A percentile compares a stretch with the other conserved stretches of the same genome.
Evolutionary conservation across 2,888 invertebrate species (phyloP).

Genomic region (Macrophya alboannulata): DNA sequence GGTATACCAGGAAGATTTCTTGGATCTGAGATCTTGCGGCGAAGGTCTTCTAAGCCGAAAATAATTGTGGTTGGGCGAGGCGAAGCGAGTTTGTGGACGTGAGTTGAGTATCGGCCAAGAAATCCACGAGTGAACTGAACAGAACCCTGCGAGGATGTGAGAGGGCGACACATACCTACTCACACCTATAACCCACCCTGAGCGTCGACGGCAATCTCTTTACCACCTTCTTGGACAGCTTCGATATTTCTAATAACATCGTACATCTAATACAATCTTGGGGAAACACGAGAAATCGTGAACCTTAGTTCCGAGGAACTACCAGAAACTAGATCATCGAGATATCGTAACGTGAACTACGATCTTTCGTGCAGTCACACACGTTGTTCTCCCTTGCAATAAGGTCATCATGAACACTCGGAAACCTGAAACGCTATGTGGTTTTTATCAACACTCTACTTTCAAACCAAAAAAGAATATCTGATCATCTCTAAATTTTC

Average conservation of each 20-base stretch:
- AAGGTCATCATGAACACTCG: not conserved
- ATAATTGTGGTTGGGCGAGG: slow-evolving; percentile 71
- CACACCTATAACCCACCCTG: slow-evolving; percentile 10
- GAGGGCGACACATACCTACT: slow-evolving; percentile 29
- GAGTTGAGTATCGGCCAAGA: slow-evolving; percentile 73
- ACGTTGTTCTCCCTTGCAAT: not conserved
- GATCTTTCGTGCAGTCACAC: not conserved
- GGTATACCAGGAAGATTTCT: slow-evolving; percentile 47
- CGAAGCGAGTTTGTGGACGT: slow-evolving; percentile 63
- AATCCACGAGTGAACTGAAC: slow-evolving; percentile 53
- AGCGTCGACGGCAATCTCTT: slow-evolving; percentile 43
- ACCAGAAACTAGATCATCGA: slow-evolving; percentile 20
- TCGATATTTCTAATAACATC: slow-evolving; percentile 55
- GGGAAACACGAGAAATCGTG: slow-evolving; percentile 23
- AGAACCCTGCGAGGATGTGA: not conserved
- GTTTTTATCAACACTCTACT: not conserved
- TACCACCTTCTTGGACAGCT: slow-evolving; percentile 40
- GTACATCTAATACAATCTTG: slow-evolving; percentile 44
- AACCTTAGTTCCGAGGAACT: not conserved
- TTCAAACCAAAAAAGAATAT: not conserved
- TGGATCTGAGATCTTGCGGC: slow-evolving; percentile 48
- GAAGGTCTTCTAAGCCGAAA: slow-evolving; percentile 71
- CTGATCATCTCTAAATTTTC: not conserved
- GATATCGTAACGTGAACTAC: not conserved
- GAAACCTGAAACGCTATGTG: not conserved